Evolutionary conservation across 2,113 vertebrate genomes (phyloP).

Genomic region (Catharus bicknelli): DNA sequence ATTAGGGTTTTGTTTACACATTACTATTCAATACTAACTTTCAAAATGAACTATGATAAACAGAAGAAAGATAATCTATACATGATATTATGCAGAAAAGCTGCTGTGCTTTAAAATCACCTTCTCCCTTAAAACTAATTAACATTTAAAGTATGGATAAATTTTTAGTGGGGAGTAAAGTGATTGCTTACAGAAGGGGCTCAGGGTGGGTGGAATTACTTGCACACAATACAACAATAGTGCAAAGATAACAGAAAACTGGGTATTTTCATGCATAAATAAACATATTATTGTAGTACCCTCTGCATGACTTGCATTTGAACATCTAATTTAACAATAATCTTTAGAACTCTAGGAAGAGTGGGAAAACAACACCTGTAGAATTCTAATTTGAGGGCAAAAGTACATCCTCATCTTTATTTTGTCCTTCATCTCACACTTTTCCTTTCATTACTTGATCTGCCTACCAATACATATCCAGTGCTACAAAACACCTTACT

Average conservation of each 20-base stretch:
- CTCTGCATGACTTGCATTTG: constrained; percentile 49
- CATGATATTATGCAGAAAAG: constrained; percentile 4
- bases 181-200: constrained; percentile 19
- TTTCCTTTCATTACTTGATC: not conserved
- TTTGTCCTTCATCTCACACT: constrained; percentile 28
- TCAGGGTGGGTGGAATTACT: not conserved
- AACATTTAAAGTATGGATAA: constrained; percentile 36
- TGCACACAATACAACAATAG: constrained; percentile 24
- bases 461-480: not conserved
- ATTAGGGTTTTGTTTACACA: constrained; percentile 53
- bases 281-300: constrained; percentile 49
- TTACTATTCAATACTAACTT: constrained; percentile 56
- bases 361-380: not conserved
- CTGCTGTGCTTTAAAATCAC: constrained; percentile 23
- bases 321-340: constrained; percentile 32
- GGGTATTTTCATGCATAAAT: constrained; percentile 59
- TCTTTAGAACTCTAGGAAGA: constrained; percentile 35
- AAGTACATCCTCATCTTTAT: not conserved
- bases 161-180: not conserved
- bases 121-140: constrained; percentile 34
- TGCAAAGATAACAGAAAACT: constrained; percentile 49
- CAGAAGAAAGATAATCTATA: constrained; percentile 10
- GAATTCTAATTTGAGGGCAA: constrained; percentile 18
- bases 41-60: constrained; percentile 35
- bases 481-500: not conserved